These are phyloP conservation scores for Drosophila yakuba DNA, from an alignment of 1,140 invertebrate genomes.

Conservation along the genomic window DNA sequence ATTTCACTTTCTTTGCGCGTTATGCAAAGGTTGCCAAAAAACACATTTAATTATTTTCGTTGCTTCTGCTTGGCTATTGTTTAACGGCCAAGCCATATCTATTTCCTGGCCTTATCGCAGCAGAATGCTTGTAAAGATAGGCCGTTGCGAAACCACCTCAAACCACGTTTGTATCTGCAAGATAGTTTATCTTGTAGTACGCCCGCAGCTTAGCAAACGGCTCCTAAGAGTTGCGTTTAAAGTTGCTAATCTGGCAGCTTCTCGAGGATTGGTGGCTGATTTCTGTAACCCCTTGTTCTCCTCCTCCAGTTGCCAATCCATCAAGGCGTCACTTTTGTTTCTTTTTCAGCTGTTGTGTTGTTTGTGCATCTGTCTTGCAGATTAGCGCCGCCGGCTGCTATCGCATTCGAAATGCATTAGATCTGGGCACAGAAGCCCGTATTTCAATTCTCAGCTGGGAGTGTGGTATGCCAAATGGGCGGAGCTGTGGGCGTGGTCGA, in stretches of 20 bases:
- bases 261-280: conserved; percentile 20
- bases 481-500: conserved; percentile 5
- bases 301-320: conserved; percentile 54
- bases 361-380: conserved; percentile 68
- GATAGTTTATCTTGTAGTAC: conserved; percentile 59
- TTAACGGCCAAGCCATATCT: not conserved
- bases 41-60: conserved; percentile 23
- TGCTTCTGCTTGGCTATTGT: not conserved
- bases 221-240: conserved; percentile 7
- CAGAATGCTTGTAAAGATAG: conserved; percentile 40
- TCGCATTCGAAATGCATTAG: conserved; percentile 59
- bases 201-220: conserved; percentile 49
- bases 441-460: conserved; percentile 27
- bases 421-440: conserved; percentile 17
- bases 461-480: not conserved
- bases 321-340: conserved; percentile 49
- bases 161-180: conserved; percentile 45
- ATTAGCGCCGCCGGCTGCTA: conserved; percentile 43
- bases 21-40: conserved; percentile 16
- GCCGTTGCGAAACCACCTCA: conserved; percentile 62
- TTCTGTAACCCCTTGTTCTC: not conserved
- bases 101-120: conserved; percentile 24
- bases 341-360: conserved; percentile 27
- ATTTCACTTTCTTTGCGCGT: conserved; percentile 57
- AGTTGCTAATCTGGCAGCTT: conserved; percentile 26